These are phyloP conservation scores for Pachyuromys duprasi DNA, from an alignment of 2,797 vertebrate species.

Conservation along the genomic window DNA sequence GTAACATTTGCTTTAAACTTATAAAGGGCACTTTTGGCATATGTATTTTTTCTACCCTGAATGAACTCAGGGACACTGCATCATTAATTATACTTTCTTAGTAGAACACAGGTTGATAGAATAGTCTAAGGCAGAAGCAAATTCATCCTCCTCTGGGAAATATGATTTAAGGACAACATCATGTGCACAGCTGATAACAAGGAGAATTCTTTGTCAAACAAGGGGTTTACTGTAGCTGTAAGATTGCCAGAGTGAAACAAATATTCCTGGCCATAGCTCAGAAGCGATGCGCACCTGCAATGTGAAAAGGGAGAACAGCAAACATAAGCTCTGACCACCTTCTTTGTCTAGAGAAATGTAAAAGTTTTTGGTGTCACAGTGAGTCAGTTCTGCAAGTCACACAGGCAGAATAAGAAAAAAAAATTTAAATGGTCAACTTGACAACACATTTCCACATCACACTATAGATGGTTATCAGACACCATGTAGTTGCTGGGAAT, in stretches of 20 bases:
- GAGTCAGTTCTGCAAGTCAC: constrained; percentile 22
- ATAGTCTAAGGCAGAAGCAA: not conserved
- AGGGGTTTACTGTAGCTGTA: not conserved
- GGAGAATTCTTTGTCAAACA: constrained; percentile 32
- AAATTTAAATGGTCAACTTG: not conserved
- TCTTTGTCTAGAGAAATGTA: constrained; percentile 38
- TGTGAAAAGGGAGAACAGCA: not conserved
- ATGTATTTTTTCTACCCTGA: not conserved
- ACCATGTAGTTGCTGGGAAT: too few relatives aligned
- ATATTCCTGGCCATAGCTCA: not conserved
- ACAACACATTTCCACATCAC: constrained; percentile 16
- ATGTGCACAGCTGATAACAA: not conserved
- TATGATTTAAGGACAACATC: not conserved
- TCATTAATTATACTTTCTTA: constrained; percentile 35
- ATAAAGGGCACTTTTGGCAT: not conserved
- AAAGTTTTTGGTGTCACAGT: not conserved
- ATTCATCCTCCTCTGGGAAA: not conserved
- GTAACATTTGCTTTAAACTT: constrained; percentile 19
- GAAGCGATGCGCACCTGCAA: not conserved
- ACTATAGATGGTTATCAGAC: too few relatives aligned
- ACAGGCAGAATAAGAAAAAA: not conserved
- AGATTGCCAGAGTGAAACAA: constrained; percentile 31
- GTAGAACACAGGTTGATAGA: not conserved
- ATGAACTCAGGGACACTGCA: not conserved
- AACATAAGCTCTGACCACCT: not conserved